Evolutionary conservation across 2,888 invertebrate genomes (phyloP).

Genomic region (Eristalis arbustorum): DNA sequence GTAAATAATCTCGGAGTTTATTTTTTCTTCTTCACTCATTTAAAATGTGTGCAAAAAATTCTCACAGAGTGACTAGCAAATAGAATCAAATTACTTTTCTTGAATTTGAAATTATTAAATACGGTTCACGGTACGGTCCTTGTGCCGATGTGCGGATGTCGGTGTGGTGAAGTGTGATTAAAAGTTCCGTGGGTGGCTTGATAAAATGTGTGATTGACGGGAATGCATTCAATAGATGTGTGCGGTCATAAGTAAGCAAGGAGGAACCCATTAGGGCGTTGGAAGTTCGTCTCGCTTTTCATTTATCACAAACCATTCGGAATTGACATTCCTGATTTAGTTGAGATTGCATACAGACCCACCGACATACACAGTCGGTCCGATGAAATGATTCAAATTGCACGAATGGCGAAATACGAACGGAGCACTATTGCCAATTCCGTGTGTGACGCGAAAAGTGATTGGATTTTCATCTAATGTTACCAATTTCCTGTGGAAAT

Average conservation of each 20-base stretch:
- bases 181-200: not conserved
- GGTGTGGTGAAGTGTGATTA: not conserved
- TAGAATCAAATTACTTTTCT: constrained; percentile 15
- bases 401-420: not conserved
- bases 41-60: not conserved
- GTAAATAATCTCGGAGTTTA: constrained; percentile 8
- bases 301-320: not conserved
- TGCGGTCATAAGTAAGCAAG: no score
- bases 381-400: not conserved
- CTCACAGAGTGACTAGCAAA: not conserved
- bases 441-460: not conserved
- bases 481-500: not conserved
- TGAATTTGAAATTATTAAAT: not conserved
- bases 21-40: constrained; percentile 8
- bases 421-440: not conserved
- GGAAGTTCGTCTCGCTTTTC: not conserved
- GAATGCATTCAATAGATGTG: not conserved
- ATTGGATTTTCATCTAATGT: not conserved
- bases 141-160: not conserved
- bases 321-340: not conserved
- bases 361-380: not conserved
- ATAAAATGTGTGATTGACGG: no score
- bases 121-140: not conserved
- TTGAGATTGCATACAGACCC: not conserved
- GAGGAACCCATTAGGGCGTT: not conserved